Evolutionary conservation across 2,113 vertebrate species (phyloP).

Genomic region (Eolophus roseicapilla): DNA sequence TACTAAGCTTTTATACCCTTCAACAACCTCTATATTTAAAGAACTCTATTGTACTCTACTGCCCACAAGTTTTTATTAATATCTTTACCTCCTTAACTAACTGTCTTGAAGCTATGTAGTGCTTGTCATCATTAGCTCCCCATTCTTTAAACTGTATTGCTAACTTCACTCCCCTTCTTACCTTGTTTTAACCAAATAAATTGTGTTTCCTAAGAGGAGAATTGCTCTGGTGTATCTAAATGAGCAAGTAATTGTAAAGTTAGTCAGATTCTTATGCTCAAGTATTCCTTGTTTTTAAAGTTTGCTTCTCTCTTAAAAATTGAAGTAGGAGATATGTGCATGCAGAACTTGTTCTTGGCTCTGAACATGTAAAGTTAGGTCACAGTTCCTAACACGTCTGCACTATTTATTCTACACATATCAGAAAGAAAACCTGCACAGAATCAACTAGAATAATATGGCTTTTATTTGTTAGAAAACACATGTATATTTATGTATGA

Average conservation of each 20-base stretch:
- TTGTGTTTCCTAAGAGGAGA: neutral
- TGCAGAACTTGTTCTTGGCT: neutral
- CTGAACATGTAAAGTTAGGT: neutral
- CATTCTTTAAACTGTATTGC: neutral
- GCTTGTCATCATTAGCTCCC: neutral
- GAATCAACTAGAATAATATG: neutral
- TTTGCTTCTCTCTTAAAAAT: neutral
- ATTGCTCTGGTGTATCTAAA: constrained; percentile 7
- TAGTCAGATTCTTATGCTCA: neutral
- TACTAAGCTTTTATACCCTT: constrained; percentile 15
- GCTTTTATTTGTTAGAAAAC: neutral
- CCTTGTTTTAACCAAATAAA: constrained; percentile 17
- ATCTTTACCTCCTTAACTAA: constrained; percentile 16
- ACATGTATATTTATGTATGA: neutral
- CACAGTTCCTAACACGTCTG: neutral
- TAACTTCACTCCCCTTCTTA: neutral
- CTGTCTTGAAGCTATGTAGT: neutral
- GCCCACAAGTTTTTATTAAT: constrained; percentile 58
- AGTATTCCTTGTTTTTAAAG: neutral
- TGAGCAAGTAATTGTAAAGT: neutral
- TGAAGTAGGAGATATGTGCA: neutral
- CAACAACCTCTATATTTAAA: constrained; percentile 41
- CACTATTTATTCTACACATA: neutral
- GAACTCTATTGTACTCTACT: neutral
- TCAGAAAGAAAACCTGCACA: neutral